Percentiles rank a stretch among this genome's conserved stretches.
These are phyloP conservation scores for Temnothorax nylanderi DNA, from an alignment of 1,140 invertebrate genomes.

Conservation along the genomic window DNA sequence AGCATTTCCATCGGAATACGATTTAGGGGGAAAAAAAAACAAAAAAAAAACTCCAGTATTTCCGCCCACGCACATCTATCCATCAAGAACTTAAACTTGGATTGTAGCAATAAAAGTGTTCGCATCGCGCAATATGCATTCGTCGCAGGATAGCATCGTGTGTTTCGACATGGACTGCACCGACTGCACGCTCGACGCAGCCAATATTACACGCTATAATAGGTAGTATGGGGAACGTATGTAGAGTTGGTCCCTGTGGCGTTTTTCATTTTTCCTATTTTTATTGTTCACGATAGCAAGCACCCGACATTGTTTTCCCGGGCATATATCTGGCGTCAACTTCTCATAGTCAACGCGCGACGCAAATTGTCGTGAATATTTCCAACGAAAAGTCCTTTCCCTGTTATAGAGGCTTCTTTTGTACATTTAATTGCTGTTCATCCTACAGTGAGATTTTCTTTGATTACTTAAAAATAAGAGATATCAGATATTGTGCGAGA, in stretches of 20 bases:
- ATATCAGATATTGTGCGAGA: background rate
- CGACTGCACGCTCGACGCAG: background rate
- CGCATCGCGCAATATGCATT: constrained; percentile 26
- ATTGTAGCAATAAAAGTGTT: constrained; percentile 51
- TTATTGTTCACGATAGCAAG: constrained; percentile 32
- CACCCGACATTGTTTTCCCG: constrained; percentile 39
- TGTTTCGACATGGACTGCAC: constrained; percentile 16
- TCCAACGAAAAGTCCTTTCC: background rate
- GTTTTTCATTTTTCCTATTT: constrained; percentile 52
- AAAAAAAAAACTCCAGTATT: background rate
- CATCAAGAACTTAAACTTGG: constrained; percentile 52
- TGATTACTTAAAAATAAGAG: background rate
- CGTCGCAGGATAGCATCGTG: constrained; percentile 26
- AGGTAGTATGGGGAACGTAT: background rate
- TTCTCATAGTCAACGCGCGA: background rate
- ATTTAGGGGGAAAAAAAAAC: background rate
- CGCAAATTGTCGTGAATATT: constrained; percentile 19
- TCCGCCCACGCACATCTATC: background rate
- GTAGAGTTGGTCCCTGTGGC: constrained; percentile 18
- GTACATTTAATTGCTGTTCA: background rate
- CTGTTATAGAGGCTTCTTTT: background rate
- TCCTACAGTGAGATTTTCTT: background rate
- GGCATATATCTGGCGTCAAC: constrained; percentile 31
- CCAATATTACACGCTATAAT: constrained; percentile 50
- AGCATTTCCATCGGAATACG: background rate